Evolutionary conservation across 2,888 invertebrate species (phyloP), one percentile per base, ranked within the genome.

Genomic region (Melanotus villosus): DNA sequence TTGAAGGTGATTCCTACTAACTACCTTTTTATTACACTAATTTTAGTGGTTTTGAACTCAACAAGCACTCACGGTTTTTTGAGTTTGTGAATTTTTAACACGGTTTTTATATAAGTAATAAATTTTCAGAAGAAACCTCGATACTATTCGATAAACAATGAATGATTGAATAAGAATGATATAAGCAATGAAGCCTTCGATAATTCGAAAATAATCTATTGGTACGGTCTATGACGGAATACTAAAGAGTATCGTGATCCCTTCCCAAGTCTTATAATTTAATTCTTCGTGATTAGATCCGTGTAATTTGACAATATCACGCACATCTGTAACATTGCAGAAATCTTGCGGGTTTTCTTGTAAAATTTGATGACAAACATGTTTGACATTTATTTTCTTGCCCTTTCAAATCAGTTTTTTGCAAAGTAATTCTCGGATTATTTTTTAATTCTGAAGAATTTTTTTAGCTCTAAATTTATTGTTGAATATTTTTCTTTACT

Each of bases 291-390:
- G 69, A 69, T 69, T 65, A 56, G 43, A 54, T 69, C 45, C 26
- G 34, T 52, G 32, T 65, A 59, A 69, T 65, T 65, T 56, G 65
- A 69, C 69, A 65, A 47, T 52, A 59, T 45, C 69, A 69, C 69
- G 69, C 59, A 64, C 10, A 57, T 45, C 47, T 57, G 34, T 34
- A 43, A 18, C 43, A 18, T 9, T 41, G 41, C 41, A 12, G 18
- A 41, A 19, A 45, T 18, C 45, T 21, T 45, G 19, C 45, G 14
- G 47, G 21, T 4, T 10, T 21, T 19, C 41, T 1, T 41, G 18
- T 34, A n/a, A n/a, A n/a, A n/a, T n/a, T n/a, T n/a, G n/a, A n/a
- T n/a, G n/a, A n/a, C n/a, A n/a, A n/a, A n/a, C n/a, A n/a, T n/a
- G n/a, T n/a, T n/a, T n/a, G n/a, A n/a, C n/a, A n/a, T n/a, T n/a